Percentiles rank a stretch among this genome's conserved stretches.
phyloP scores from a whole-genome alignment of 2,888 invertebrate genomes.

The Ormyrus thymus region DNA sequence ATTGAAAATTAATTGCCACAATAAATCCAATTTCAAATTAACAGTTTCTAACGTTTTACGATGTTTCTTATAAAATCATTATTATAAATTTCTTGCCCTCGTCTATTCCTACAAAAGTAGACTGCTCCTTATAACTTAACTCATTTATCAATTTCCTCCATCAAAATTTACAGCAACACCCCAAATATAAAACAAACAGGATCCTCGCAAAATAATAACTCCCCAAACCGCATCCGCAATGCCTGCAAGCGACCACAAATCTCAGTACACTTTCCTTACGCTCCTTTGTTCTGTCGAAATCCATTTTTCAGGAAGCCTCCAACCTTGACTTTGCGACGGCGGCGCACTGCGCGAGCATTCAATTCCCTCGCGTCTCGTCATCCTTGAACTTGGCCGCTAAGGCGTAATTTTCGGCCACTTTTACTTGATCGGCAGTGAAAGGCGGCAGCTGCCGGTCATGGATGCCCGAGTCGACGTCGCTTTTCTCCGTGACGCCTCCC shows the following conservation, averaged over 20 bases:
- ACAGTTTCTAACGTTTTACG: neutral
- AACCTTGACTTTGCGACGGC: conserved; percentile 13
- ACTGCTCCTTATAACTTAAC: neutral
- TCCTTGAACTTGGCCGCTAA: conserved; percentile 48
- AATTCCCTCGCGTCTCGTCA: neutral
- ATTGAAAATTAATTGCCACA: too few species aligned
- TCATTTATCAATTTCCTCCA: too few species aligned
- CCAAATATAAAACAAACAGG: too few species aligned
- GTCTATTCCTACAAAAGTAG: neutral
- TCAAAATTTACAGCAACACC: too few species aligned
- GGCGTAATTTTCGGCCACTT: conserved; percentile 38
- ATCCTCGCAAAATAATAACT: too few species aligned
- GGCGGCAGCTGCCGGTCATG: conserved; percentile 19
- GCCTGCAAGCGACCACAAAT: too few species aligned
- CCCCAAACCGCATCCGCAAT: too few species aligned
- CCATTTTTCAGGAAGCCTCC: neutral
- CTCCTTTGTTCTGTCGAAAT: neutral
- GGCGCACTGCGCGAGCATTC: neutral
- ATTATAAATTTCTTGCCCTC: neutral
- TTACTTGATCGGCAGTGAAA: conserved; percentile 47
- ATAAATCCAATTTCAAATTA: too few species aligned
- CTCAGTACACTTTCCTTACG: too few species aligned
- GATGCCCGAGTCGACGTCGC: conserved; percentile 26
- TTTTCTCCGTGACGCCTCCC: conserved; percentile 21
- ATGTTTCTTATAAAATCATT: neutral